These are phyloP conservation scores for Telenomus remus DNA, from an alignment of 1,140 invertebrate genomes.

Conservation along the genomic window DNA sequence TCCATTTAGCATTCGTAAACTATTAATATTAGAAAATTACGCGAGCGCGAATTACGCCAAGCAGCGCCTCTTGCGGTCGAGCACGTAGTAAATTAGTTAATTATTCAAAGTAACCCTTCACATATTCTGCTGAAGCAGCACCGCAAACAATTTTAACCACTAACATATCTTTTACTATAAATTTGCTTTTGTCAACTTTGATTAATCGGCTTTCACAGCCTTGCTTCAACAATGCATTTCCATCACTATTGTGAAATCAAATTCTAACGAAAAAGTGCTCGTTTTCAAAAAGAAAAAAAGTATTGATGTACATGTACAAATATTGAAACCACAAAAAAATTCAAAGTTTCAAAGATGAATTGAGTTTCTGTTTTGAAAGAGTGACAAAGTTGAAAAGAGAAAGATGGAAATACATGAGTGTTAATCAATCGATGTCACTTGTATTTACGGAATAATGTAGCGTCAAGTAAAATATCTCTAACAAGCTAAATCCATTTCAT, in stretches of 20 bases:
- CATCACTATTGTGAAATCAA: background rate
- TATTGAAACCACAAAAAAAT: too few relatives aligned
- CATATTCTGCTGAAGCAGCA: background rate
- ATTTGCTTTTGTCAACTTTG: too few relatives aligned
- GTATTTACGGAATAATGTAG: conserved; percentile 51
- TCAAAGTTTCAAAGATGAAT: conserved; percentile 27
- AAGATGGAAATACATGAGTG: conserved; percentile 40
- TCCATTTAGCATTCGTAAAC: conserved; percentile 38
- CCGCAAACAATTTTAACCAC: background rate
- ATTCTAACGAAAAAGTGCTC: too few relatives aligned
- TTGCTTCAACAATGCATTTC: background rate
- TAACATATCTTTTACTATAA: background rate
- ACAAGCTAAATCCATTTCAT: conserved; percentile 36
- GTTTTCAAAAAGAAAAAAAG: background rate
- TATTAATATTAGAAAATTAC: conserved; percentile 47
- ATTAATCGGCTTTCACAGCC: too few relatives aligned
- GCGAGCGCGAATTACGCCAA: conserved; percentile 1
- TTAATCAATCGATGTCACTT: conserved; percentile 55
- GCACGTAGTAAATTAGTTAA: conserved; percentile 1
- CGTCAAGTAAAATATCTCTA: conserved; percentile 49
- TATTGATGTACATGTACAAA: background rate
- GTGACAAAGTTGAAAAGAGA: conserved; percentile 37
- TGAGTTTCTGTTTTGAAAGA: conserved; percentile 33
- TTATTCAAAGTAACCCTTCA: conserved; percentile 10
- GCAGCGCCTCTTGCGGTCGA: background rate